Evolutionary conservation across 2,113 vertebrate species (phyloP), one percentile per base, ranked within the genome.

Genomic region (Crotalus horridus): DNA sequence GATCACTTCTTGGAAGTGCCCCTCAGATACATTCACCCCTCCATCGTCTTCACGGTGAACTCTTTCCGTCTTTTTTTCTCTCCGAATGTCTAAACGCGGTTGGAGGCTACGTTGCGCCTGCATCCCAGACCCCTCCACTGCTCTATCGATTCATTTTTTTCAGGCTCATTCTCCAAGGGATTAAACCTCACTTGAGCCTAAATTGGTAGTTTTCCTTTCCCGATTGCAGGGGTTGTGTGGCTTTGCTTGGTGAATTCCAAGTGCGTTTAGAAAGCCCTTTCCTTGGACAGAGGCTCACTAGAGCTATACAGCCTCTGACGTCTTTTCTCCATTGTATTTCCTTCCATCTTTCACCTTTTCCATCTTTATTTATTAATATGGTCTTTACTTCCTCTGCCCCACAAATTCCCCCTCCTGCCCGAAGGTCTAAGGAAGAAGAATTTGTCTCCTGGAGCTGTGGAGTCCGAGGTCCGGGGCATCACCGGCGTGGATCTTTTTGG

Each of bases 381-480:
- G 87, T 89, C 87, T 97, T 94, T 97, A 94, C 92, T 94, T 95
- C 90, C 56, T 93, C 92, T 33, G 39, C 90, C 85, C 96, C 94
- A 85, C 74, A 39, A 93, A 39, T 13, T 92, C 26, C 93, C 61
- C 53, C 88, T 94, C 87, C 74, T 29, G 90, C 89, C 81, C 1
- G 64, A 96, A 99, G 99, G 99, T 96, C 96, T 99, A 92, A 98
- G 99, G 95, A 99, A 99, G 98, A 99, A 99, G 97, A 99, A 99
- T 95, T 96, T 99, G 85, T 99, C 99, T 87, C 99, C 99, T 0
- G 98, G 99, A 9, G 98, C 99, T 0, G 98, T 99, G 97, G 99
- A 99, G 91, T 98, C 98, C 0, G 99, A 99, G 0, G 98, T 99
- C 90, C 98, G 99, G 6, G 98, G 99, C 64, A 98, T 99, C 95